Conservation (phyloP, 2,113 vertebrate genomes). For the Zingel zingel region DNA sequence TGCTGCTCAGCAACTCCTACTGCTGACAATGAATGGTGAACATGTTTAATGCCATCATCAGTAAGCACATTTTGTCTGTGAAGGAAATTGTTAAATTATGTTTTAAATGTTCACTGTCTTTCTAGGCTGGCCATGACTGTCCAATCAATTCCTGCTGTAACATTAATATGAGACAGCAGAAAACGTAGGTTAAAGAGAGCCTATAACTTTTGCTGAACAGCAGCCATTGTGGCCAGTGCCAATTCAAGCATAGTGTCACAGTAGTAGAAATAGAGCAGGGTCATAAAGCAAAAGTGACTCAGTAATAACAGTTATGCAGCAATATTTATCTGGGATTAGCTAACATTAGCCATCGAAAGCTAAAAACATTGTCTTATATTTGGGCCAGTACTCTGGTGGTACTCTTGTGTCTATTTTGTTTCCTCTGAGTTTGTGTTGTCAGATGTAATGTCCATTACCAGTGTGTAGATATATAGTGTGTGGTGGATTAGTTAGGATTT, state of each 20-base stretch:
- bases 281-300: not conserved
- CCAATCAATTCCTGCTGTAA: not conserved
- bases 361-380: slow-evolving; percentile 53
- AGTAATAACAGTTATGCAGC: not conserved
- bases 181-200: not conserved
- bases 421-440: slow-evolving; percentile 62
- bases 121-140: not conserved
- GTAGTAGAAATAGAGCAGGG: not conserved
- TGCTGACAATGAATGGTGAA: not conserved
- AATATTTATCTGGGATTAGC: not conserved
- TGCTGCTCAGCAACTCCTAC: not conserved
- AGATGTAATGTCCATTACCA: slow-evolving; percentile 54
- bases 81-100: not conserved
- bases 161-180: not conserved
- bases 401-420: slow-evolving; percentile 52
- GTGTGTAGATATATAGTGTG: slow-evolving; percentile 46
- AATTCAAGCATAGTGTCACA: not conserved
- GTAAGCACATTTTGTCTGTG: not conserved
- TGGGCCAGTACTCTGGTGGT: slow-evolving; percentile 47
- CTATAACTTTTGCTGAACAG: not conserved
- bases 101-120: not conserved
- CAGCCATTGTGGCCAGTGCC: not conserved
- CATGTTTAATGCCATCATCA: not conserved
- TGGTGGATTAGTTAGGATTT: slow-evolving; percentile 47
- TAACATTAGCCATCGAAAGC: not conserved